Evolutionary conservation across 2,888 invertebrate genomes (phyloP), one percentile per base, ranked within the genome.

Genomic region (Hemistola chrysoprasaria): DNA sequence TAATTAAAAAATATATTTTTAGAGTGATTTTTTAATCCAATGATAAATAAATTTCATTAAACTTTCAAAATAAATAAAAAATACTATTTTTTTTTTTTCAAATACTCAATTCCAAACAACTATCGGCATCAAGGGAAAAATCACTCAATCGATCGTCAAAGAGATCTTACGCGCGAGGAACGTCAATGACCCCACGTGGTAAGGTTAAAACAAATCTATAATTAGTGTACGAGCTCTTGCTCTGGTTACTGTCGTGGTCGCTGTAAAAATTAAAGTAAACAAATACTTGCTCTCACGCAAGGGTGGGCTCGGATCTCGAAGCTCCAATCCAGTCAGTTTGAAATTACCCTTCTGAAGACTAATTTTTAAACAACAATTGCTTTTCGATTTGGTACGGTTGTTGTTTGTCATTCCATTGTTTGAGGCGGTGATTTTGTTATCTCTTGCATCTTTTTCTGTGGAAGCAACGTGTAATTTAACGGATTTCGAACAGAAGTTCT

Each of bases 251-350:
- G 85, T 86, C 86, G 86, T 66, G 85, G 83, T 79, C 65, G 85
- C 81, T 82, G 84, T 86, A 86, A 86, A 86, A 86, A 85, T 78
- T 84, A 72, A 84, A 52, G 78, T 86, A 86, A 86, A 86, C 86
- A 86, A 83, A 81, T 71, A 80, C 65, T 58, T 50, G 65, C 74
- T 83, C 81, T 72, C 81, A 81, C 82, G 77, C 78, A 62, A 72
- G 85, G 86, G 86, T 86, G 86, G 86, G 62, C 85, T 71, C 16
- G 16, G 16, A 16, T 16, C 4, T 4, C 16, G 16, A 16, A 3
- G 16, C 4, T 16, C 16, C 2, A 16, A 16, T 16, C 16, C 16
- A 4, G 16, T 4, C 16, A 16, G 16, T 16, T 16, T 16, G 16
- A 16, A 16, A 16, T 16, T 16, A 16, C 16, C 16, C 4, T 4